Evolutionary conservation across 2,113 vertebrate species (phyloP).

Genomic region (Entomyzon cyanotis): DNA sequence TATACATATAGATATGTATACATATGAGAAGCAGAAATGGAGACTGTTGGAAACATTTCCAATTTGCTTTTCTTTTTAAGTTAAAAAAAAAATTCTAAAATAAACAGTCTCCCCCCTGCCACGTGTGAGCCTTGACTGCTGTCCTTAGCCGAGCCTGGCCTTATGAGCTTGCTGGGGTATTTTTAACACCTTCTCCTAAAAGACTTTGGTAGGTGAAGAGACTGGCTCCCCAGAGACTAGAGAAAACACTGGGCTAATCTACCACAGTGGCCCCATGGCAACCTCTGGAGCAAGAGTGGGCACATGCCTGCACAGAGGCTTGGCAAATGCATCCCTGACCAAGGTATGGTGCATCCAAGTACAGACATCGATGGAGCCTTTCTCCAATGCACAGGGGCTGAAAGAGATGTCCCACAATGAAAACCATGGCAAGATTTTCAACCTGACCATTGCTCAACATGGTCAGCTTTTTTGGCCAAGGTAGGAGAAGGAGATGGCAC

Average conservation of each 20-base stretch:
- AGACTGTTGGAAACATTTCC: constrained; percentile 21
- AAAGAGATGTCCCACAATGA: background rate
- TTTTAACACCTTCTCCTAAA: background rate
- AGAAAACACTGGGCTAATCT: background rate
- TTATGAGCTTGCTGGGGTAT: background rate
- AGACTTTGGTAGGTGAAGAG: background rate
- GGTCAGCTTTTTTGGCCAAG: background rate
- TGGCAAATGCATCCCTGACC: background rate
- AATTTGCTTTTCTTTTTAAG: background rate
- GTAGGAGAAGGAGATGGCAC: background rate
- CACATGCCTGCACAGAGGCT: rapidly evolving
- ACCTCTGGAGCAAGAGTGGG: background rate
- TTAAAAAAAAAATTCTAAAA: background rate
- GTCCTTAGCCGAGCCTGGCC: background rate
- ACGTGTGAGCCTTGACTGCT: background rate
- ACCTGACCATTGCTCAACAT: background rate
- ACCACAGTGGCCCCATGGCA: rapidly evolving
- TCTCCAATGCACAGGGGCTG: rapidly evolving
- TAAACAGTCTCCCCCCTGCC: constrained; percentile 20
- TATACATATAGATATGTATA: background rate
- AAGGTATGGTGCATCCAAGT: background rate
- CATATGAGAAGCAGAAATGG: background rate
- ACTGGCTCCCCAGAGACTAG: background rate
- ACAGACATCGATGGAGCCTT: background rate
- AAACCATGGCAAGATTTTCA: background rate